Evolutionary conservation across 2,888 invertebrate genomes (phyloP).

Genomic region (Trissoscelio sp.): DNA sequence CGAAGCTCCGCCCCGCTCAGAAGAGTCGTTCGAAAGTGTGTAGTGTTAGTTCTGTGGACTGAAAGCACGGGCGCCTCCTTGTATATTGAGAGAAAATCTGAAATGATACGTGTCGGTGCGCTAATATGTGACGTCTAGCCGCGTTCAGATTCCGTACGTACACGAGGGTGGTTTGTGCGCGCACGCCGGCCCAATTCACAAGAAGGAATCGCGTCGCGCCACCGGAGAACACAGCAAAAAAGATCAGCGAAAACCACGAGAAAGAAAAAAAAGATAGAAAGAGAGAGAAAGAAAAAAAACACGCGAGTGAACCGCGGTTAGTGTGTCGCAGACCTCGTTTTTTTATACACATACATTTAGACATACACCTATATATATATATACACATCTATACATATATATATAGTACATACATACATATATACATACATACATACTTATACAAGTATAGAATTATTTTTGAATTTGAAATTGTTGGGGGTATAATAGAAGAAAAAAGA

Average conservation of each 20-base stretch:
- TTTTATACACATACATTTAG: constrained; percentile 33
- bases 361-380: constrained; percentile 3
- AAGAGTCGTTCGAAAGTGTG: constrained; percentile 81
- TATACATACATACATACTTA: constrained; percentile 4
- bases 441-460: no score
- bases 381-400: not conserved
- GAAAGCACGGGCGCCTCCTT: constrained; percentile 77
- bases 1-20: constrained; percentile 80
- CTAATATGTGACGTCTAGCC: constrained; percentile 79
- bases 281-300: no score
- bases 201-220: constrained; percentile 26
- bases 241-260: no score
- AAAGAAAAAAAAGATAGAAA: constrained; percentile 14
- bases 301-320: constrained; percentile 66
- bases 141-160: constrained; percentile 8
- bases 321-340: constrained; percentile 67
- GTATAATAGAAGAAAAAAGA: no score
- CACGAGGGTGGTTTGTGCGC: constrained; percentile 64
- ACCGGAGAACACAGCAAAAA: not conserved
- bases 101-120: constrained; percentile 78
- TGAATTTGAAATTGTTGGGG: no score
- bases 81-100: constrained; percentile 78
- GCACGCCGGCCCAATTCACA: constrained; percentile 20
- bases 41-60: constrained; percentile 80
- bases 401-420: no score